These are phyloP conservation scores for Cheilinus undulatus DNA, from an alignment of 2,113 vertebrate species.

Conservation along the genomic window DNA sequence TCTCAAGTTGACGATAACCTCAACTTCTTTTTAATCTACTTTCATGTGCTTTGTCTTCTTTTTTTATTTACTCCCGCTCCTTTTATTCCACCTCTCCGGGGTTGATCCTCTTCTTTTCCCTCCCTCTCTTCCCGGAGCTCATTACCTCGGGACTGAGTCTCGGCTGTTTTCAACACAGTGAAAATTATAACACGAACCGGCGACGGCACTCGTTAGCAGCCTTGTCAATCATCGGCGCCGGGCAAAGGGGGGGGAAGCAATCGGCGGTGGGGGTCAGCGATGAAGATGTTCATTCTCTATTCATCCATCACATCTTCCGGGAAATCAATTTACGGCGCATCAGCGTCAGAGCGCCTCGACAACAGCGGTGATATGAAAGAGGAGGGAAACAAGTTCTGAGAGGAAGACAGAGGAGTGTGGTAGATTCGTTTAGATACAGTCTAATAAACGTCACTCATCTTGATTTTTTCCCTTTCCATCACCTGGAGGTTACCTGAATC, in stretches of 20 bases:
- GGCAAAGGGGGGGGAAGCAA: constrained; percentile 75
- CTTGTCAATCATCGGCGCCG: constrained; percentile 80
- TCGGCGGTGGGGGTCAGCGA: constrained; percentile 79
- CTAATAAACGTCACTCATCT: constrained; percentile 77
- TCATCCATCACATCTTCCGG: constrained; percentile 85
- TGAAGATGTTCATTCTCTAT: constrained; percentile 82
- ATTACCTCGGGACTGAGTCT: constrained; percentile 74
- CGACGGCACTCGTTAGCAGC: constrained; percentile 84
- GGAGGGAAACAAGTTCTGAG: constrained; percentile 61
- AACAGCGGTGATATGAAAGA: constrained; percentile 70
- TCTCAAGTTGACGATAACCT: constrained; percentile 71
- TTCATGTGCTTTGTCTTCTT: constrained; percentile 75
- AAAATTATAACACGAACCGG: constrained; percentile 81
- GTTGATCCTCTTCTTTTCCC: constrained; percentile 30
- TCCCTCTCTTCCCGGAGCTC: constrained; percentile 57
- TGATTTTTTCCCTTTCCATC: constrained; percentile 11
- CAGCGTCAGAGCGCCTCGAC: constrained; percentile 70
- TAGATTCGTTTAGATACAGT: constrained; percentile 66
- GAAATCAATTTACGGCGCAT: constrained; percentile 85
- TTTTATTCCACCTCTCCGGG: constrained; percentile 68
- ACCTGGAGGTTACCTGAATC: constrained; percentile 37
- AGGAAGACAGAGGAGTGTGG: constrained; percentile 53
- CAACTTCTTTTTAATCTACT: constrained; percentile 76
- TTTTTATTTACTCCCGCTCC: constrained; percentile 66
- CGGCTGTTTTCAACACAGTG: constrained; percentile 73